phyloP scores from a whole-genome alignment of 2,113 vertebrate genomes.

The Halcyon malimbica region DNA sequence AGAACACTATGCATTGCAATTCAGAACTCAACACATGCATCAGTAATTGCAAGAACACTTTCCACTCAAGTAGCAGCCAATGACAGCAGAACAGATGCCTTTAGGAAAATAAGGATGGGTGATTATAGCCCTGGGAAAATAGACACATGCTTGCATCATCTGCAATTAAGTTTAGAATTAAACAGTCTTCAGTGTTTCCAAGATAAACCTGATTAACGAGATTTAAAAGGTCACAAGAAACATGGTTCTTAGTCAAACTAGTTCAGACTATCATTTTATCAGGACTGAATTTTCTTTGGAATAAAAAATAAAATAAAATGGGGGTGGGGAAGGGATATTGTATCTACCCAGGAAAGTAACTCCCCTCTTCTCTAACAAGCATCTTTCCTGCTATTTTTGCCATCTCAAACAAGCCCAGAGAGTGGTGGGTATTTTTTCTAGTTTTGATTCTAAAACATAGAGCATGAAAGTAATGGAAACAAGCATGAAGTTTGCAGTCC shows the following conservation, averaged over 20 bases:
- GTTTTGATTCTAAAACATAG: neutral
- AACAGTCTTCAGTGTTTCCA: neutral
- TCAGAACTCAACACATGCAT: neutral
- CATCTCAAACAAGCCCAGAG: neutral
- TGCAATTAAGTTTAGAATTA: slow-evolving; percentile 41
- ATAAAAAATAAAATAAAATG: fast-evolving
- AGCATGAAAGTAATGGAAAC: neutral
- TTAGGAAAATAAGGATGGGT: slow-evolving; percentile 3
- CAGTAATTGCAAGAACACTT: neutral
- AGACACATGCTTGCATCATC: slow-evolving; percentile 14
- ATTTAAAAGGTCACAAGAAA: slow-evolving; percentile 42
- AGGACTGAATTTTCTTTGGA: neutral
- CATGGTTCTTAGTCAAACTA: neutral
- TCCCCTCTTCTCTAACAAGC: neutral
- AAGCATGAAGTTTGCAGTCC: neutral
- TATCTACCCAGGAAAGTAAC: neutral
- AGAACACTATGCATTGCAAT: neutral
- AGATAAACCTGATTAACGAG: slow-evolving; percentile 44
- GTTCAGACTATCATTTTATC: neutral
- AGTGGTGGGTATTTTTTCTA: neutral
- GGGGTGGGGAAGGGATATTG: fast-evolving
- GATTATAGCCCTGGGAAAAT: slow-evolving; percentile 23
- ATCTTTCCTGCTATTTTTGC: neutral
- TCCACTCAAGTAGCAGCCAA: neutral
- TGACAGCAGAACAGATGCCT: slow-evolving; percentile 14